Evolutionary conservation across 2,113 vertebrate genomes (phyloP), one percentile per base, ranked within the genome.

Genomic region (Heterocephalus glaber): DNA sequence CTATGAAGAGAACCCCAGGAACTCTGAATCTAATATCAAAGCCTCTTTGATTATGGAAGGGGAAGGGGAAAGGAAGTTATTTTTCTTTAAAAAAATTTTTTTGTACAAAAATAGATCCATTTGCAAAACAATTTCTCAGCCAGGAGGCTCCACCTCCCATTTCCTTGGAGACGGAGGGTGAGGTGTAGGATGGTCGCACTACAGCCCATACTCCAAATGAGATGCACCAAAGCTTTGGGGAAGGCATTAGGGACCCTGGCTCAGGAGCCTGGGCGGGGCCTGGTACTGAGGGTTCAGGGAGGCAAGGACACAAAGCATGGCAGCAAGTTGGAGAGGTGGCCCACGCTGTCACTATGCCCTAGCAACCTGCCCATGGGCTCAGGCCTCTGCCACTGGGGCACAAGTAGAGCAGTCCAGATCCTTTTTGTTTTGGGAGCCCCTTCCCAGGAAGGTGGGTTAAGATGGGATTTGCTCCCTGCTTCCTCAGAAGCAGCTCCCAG

Each of bases 81-180:
- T 95, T 94, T 93, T 90, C 38, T 95, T 96, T 19, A 30, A 98
- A 98, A 97, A 97, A 97, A 93, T 13, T 56, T 95, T 81, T 93
- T 74, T 68, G 96, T 98, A 98, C 81, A 98, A 98, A 98, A 98
- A 98, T 98, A 98, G 97, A 98, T 96, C 93, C 92, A 97, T 98
- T 97, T 98, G 96, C 97, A 97, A 98, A 98, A 98, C 97, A 95
- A 97, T 95, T 96, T 97, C 94, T 97, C 91, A 97, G 96, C 95
- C 97, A 96, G 86, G 96, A 97, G 96, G 95, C 92, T 97, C 96
- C 93, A 93, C 91, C 97, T 93, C 94, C 97, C 84, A 89, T 93
- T 96, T 95, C 97, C 95, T 88, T 88, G 93, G 93, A 97, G 95
- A 97, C 92, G 92, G 90, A 90, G 92, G 83, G 86, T 94, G 49